Base-by-base conservation (phyloP, 2,113 vertebrate species). In the Pholis gunnellus region DNA sequence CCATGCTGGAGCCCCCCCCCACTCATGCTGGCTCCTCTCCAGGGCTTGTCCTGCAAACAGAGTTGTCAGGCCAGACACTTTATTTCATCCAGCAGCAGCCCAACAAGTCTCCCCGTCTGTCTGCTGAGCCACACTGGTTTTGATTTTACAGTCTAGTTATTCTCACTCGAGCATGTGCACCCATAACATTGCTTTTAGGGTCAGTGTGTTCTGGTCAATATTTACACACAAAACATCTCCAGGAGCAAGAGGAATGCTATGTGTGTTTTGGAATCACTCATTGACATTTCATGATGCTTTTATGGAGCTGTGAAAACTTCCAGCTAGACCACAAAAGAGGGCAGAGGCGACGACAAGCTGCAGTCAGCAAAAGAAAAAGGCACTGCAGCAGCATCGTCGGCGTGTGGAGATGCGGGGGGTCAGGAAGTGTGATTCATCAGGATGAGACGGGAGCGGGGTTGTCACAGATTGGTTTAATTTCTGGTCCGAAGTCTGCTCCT, bases 341-440 rank as follows among this genome's bases (percentile, higher is more conserved):
- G 54, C 77, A 90, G 80, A 82, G 72, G 80, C 70, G 70, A 88
- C 20, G 72, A 64, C 76, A 9, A 83, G 89, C 85, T 79, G 79
- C 87, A 86, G 88, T 89, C 90, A 83, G 90, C 86, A 83, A 48
- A 83, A 60, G 67, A 82, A 82, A 85, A 76, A 71, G 72, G 74
- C 88, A 78, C 83, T 85, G 89, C 89, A 88, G 87, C 78, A 80
- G 87, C 78, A 80, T 72, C 15, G 64, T 90, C 40, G 42, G 85
- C 78, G 82, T 88, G 82, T 88, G 82, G 89, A 87, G 79, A 90
- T 27, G 77, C 11, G 64, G 81, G 87, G 64, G 81, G 87, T 91
- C 91, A 89, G 87, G 71, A 83, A 71, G 71, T 40, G 34, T 82
- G 86, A 90, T 89, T 92, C 87, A 89, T 48, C 29, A 52, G 36